These are phyloP conservation scores for Hycleus cichorii DNA, from an alignment of 1,140 invertebrate species.

Conservation along the genomic window DNA sequence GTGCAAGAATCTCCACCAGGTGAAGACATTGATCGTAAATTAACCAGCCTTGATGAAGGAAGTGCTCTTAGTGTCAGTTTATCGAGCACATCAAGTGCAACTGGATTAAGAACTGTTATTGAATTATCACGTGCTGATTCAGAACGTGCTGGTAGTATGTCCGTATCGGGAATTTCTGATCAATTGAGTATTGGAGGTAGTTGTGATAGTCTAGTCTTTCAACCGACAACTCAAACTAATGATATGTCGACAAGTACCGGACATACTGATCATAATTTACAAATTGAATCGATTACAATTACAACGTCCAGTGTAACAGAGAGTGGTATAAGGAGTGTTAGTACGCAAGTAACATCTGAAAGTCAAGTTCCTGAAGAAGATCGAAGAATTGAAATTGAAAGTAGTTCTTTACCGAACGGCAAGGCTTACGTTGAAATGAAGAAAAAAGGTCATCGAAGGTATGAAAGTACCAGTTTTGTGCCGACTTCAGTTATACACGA, in stretches of 20 bases:
- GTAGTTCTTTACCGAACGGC: conserved; percentile 43
- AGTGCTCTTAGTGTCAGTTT: conserved; percentile 49
- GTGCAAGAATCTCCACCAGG: conserved; percentile 33
- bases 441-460: conserved; percentile 47
- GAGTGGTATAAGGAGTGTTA: conserved; percentile 44
- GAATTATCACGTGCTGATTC: conserved; percentile 43
- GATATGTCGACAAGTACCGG: conserved; percentile 38
- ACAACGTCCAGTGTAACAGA: conserved; percentile 46
- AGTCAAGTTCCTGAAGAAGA: conserved; percentile 38
- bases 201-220: conserved; percentile 28
- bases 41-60: conserved; percentile 51
- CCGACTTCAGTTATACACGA: not conserved
- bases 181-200: conserved; percentile 43
- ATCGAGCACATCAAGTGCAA: conserved; percentile 48
- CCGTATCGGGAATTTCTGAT: conserved; percentile 46
- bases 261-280: conserved; percentile 25
- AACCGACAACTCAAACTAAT: conserved; percentile 29
- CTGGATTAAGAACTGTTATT: conserved; percentile 48
- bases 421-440: conserved; percentile 39
- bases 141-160: conserved; percentile 38
- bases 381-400: conserved; percentile 52
- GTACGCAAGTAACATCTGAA: conserved; percentile 50
- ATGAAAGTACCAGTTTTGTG: conserved; percentile 45
- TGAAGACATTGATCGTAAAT: conserved; percentile 40
- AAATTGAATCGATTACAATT: conserved; percentile 47